Evolutionary conservation across 2,113 vertebrate species (phyloP).

Genomic region (Ondatra zibethicus): DNA sequence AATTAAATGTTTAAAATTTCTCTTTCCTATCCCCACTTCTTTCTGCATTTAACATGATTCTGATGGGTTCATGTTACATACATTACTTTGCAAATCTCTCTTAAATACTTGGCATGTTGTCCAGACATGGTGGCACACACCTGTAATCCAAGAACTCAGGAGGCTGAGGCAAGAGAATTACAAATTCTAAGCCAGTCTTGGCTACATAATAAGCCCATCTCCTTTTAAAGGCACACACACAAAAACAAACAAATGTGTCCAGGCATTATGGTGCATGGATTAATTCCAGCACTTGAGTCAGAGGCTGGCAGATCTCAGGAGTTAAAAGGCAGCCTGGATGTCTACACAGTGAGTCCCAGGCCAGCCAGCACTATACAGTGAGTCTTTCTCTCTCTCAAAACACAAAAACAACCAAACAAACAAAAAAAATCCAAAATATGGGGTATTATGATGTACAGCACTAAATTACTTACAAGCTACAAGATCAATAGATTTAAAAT

Average conservation of each 20-base stretch:
- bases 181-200: background rate
- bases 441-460: constrained; percentile 7
- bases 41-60: constrained; percentile 7
- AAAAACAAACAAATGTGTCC: background rate
- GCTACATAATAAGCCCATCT: background rate
- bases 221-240: background rate
- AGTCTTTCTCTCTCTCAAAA: background rate
- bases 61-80: background rate
- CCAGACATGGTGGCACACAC: background rate
- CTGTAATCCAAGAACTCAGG: background rate
- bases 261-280: background rate
- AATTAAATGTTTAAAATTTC: constrained; percentile 34
- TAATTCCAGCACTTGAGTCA: background rate
- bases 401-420: background rate
- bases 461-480: background rate
- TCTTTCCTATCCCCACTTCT: constrained; percentile 15
- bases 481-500: constrained; percentile 8
- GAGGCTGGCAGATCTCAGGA: background rate
- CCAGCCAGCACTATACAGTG: background rate
- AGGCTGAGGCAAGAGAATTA: background rate
- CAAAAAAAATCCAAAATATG: too few species aligned
- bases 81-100: constrained; percentile 27
- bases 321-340: background rate
- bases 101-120: background rate
- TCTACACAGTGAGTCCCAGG: background rate